phyloP scores from a whole-genome alignment of 2,888 invertebrate species.

The Folsomia manolachei region DNA sequence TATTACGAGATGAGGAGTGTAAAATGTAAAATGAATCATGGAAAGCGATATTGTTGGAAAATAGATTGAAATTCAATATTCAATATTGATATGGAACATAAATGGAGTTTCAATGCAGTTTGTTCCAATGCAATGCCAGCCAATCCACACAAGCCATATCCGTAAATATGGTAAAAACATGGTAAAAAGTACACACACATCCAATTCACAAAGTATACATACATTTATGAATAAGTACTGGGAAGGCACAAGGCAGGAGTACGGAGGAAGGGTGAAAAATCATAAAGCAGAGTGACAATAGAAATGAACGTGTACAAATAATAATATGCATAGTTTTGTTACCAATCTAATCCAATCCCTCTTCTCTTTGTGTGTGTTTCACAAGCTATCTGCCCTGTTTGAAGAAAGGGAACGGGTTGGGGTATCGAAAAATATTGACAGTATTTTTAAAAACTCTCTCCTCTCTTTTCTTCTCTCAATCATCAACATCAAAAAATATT shows the following conservation, averaged over 20 bases:
- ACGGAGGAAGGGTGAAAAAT: constrained; percentile 42
- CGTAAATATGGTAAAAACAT: too few relatives aligned
- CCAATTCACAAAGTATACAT: neutral
- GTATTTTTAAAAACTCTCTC: neutral
- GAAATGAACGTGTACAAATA: constrained; percentile 25
- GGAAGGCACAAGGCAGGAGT: neutral
- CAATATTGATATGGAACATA: constrained; percentile 36
- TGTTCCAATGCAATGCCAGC: neutral
- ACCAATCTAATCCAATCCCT: constrained; percentile 19
- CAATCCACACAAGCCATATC: too few relatives aligned
- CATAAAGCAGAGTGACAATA: constrained; percentile 44
- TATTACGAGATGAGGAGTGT: neutral
- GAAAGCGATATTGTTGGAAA: constrained; percentile 40
- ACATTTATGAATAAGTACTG: neutral
- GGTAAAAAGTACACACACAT: neutral
- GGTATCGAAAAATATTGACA: neutral
- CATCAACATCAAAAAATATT: neutral
- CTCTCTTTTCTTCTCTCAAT: too few relatives aligned
- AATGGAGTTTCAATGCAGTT: constrained; percentile 18
- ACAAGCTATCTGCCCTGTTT: too few relatives aligned
- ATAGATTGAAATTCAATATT: constrained; percentile 49
- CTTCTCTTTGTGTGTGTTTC: neutral
- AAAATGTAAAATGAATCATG: constrained; percentile 41
- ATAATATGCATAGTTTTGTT: constrained; percentile 17
- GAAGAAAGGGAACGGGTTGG: neutral